Evolutionary conservation across 1,140 invertebrate species (phyloP).

Genomic region (Vanessa tameamea): DNA sequence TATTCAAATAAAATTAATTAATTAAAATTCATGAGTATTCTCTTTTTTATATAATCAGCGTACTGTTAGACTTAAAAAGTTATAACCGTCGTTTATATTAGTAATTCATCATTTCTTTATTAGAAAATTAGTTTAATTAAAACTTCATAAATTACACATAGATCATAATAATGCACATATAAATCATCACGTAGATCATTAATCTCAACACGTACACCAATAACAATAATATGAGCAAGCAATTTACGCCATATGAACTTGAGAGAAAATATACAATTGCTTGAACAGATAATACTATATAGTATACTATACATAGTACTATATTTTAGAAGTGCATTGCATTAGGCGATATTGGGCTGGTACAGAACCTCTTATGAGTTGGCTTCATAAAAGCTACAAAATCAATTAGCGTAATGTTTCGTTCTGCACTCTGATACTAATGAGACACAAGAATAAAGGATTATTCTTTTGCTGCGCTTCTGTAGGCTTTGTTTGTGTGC

Average conservation of each 20-base stretch:
- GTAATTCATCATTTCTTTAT: too few species aligned
- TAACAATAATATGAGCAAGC: neutral
- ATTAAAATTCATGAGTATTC: too few species aligned
- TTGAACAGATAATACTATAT: neutral
- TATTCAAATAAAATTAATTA: too few species aligned
- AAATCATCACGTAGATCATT: neutral
- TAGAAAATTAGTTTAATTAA: too few species aligned
- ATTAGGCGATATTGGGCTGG: constrained; percentile 20
- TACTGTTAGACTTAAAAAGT: too few species aligned
- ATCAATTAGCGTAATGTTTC: constrained; percentile 38
- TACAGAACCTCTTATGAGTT: constrained; percentile 15
- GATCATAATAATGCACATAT: neutral
- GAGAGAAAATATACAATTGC: constrained; percentile 2
- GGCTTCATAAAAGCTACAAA: constrained; percentile 24
- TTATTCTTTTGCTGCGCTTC: constrained; percentile 13
- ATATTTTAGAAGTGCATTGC: neutral
- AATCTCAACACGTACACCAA: neutral
- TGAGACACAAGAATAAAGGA: constrained; percentile 22
- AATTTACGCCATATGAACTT: neutral
- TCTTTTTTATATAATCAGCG: too few species aligned
- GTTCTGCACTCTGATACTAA: constrained; percentile 27
- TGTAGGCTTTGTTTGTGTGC: neutral
- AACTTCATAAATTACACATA: neutral
- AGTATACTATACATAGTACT: neutral
- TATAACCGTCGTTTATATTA: too few species aligned